phyloP scores from a whole-genome alignment of 1,140 invertebrate genomes.

The Gryon sp. region DNA sequence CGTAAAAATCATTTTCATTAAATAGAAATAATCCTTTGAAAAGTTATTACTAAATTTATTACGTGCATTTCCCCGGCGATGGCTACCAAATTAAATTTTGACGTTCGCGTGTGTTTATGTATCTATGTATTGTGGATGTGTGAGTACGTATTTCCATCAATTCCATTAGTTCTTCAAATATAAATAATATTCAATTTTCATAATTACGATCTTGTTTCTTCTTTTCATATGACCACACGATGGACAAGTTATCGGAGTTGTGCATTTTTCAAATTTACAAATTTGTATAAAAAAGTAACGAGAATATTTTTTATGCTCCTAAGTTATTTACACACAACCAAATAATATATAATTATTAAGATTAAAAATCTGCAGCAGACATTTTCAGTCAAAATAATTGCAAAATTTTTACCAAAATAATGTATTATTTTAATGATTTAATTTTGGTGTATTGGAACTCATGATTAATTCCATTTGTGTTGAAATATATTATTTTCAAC shows the following conservation, averaged over 20 bases:
- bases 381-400: no score
- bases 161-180: slow-evolving; percentile 43
- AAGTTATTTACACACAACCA: no score
- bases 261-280: background rate
- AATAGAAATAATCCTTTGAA: slow-evolving; percentile 51
- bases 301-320: no score
- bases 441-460: no score
- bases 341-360: no score
- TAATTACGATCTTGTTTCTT: slow-evolving; percentile 26
- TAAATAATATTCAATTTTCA: slow-evolving; percentile 39
- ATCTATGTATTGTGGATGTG: background rate
- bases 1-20: slow-evolving; percentile 47
- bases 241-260: background rate
- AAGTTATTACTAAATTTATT: slow-evolving; percentile 53
- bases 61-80: slow-evolving; percentile 34
- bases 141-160: slow-evolving; percentile 22
- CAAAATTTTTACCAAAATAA: no score
- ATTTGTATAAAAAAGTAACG: no score
- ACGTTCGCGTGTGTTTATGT: slow-evolving; percentile 30
- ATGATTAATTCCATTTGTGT: no score
- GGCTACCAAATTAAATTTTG: slow-evolving; percentile 51
- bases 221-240: background rate
- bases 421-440: no score
- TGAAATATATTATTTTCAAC: no score
- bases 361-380: no score